These are phyloP conservation scores for Anthopleura xanthogrammica DNA, from an alignment of 92 coral and sea anemone species.

Conservation along the genomic window DNA sequence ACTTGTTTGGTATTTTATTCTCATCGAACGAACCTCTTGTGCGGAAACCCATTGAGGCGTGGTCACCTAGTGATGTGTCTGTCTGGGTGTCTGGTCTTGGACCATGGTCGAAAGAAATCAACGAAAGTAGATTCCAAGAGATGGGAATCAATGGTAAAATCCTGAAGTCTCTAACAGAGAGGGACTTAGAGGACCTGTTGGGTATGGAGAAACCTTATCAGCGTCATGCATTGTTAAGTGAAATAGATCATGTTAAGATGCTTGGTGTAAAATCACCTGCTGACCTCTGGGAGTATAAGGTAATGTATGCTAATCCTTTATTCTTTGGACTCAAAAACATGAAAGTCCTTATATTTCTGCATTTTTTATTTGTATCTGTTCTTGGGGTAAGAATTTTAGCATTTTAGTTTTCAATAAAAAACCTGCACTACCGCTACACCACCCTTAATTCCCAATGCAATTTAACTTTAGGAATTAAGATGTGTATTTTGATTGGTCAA, in stretches of 20 bases:
- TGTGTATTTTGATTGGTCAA: no score
- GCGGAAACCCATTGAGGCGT: slow-evolving; percentile 53
- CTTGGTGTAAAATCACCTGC: slow-evolving; percentile 72
- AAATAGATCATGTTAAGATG: slow-evolving; percentile 53
- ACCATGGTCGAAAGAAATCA: slow-evolving; percentile 63
- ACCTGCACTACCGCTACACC: no score
- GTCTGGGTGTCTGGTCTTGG: slow-evolving; percentile 75
- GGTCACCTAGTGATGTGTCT: slow-evolving; percentile 74
- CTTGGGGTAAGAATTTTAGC: no score
- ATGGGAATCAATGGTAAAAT: slow-evolving; percentile 78
- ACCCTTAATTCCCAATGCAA: not conserved
- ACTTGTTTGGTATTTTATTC: slow-evolving; percentile 49
- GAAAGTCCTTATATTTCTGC: no score
- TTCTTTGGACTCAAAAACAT: not conserved
- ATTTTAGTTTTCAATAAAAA: no score
- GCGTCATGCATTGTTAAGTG: slow-evolving; percentile 65
- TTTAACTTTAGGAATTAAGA: not conserved
- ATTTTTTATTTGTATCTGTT: no score
- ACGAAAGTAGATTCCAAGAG: slow-evolving; percentile 53
- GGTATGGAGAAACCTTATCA: slow-evolving; percentile 53
- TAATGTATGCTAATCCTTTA: not conserved
- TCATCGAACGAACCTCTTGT: slow-evolving; percentile 60
- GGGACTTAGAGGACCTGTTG: slow-evolving; percentile 66
- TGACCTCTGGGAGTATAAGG: slow-evolving; percentile 97
- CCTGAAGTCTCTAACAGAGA: slow-evolving; percentile 67